phyloP scores from a whole-genome alignment of 2,113 vertebrate genomes.

The Otolemur garnettii region DNA sequence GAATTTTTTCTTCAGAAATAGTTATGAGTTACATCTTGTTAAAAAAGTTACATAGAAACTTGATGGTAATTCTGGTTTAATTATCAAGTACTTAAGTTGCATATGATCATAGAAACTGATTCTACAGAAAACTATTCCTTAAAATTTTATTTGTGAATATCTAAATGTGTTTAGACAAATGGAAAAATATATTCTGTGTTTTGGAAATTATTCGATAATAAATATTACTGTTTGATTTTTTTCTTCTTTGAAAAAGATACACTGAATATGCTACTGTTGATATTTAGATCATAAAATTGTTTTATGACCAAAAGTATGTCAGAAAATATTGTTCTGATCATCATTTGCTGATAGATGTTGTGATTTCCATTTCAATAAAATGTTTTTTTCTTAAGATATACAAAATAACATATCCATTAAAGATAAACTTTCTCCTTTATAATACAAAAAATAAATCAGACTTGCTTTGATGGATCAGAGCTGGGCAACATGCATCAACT shows the following conservation, averaged over 20 bases:
- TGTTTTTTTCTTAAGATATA: not conserved
- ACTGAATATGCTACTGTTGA: not conserved
- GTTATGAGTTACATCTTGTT: not conserved
- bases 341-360: not conserved
- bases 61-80: not conserved
- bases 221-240: not conserved
- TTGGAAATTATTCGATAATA: not conserved
- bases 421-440: not conserved
- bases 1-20: not conserved
- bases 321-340: not conserved
- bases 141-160: not conserved
- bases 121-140: not conserved
- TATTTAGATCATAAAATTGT: not conserved
- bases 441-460: not conserved
- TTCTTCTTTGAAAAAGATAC: not conserved
- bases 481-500: not conserved
- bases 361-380: not conserved
- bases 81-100: not conserved
- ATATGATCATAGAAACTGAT: not conserved
- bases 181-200: not conserved
- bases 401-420: not conserved
- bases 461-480: not conserved
- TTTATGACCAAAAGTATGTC: not conserved
- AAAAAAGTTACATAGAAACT: slow-evolving; percentile 4
- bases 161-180: not conserved